Conservation (phyloP, 2,888 invertebrate genomes). For the Bedellia somnulentella region DNA sequence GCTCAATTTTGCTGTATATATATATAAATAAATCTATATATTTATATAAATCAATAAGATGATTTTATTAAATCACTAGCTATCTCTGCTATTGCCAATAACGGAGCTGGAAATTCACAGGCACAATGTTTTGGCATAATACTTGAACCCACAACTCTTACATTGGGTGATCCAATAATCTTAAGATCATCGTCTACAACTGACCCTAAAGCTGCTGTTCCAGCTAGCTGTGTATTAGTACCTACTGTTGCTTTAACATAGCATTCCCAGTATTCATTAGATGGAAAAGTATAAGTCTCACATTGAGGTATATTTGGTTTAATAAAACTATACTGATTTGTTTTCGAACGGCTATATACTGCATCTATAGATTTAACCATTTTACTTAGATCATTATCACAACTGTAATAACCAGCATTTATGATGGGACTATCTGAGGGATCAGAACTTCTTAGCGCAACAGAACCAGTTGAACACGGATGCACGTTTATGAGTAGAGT, state of each 20-base stretch:
- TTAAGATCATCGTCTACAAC: neutral
- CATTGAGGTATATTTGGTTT: neutral
- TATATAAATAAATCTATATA: too few relatives aligned
- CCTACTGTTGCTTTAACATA: neutral
- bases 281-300: neutral
- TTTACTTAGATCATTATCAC: neutral
- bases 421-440: neutral
- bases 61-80: too few relatives aligned
- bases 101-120: too few relatives aligned
- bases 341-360: too few relatives aligned
- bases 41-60: too few relatives aligned
- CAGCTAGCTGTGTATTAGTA: neutral
- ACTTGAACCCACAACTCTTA: conserved; percentile 1
- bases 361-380: neutral
- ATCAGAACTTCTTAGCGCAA: conserved; percentile 1
- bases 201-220: neutral
- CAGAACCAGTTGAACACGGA: neutral
- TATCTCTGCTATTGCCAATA: too few relatives aligned
- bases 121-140: conserved; percentile 1
- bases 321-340: neutral
- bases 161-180: neutral
- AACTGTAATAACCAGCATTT: neutral
- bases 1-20: too few relatives aligned
- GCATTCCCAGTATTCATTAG: conserved; percentile 2
- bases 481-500: neutral